A percentile compares a stretch with the other conserved stretches of the same genome.
Conservation (phyloP, 2,888 invertebrate species). For the Euclidia mi region DNA sequence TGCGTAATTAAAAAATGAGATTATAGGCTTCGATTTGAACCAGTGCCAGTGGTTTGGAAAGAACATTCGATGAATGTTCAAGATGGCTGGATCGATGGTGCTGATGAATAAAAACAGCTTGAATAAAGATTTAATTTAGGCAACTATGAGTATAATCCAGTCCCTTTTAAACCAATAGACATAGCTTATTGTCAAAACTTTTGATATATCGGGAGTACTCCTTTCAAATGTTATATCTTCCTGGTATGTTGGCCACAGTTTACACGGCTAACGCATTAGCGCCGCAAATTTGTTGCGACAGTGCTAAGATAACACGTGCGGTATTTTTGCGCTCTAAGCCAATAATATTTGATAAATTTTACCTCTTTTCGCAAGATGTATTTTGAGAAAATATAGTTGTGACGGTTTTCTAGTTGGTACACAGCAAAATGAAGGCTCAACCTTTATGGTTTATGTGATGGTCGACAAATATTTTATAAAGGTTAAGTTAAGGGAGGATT, state of each 20-base stretch:
- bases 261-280: slow-evolving; percentile 70
- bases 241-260: slow-evolving; percentile 58
- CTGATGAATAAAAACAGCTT: slow-evolving; percentile 6
- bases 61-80: too few relatives aligned
- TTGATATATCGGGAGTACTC: slow-evolving; percentile 62
- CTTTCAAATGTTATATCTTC: slow-evolving; percentile 57
- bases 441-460: not conserved
- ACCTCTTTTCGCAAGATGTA: slow-evolving; percentile 38
- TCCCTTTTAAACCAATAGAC: slow-evolving; percentile 29
- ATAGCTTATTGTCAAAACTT: slow-evolving; percentile 52
- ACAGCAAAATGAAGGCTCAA: not conserved
- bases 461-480: slow-evolving; percentile 1
- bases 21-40: too few relatives aligned
- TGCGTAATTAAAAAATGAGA: too few relatives aligned
- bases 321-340: slow-evolving; percentile 55
- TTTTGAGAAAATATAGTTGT: slow-evolving; percentile 45
- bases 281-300: slow-evolving; percentile 62
- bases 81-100: too few relatives aligned
- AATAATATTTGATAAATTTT: slow-evolving; percentile 62
- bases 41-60: too few relatives aligned
- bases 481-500: not conserved
- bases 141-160: too few relatives aligned
- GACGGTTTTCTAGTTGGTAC: slow-evolving; percentile 4
- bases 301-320: slow-evolving; percentile 58
- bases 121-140: too few relatives aligned